Percentiles rank a stretch among this genome's conserved stretches.
Conservation (phyloP, 2,797 vertebrate species). For the Uromys caudimaculatus region DNA sequence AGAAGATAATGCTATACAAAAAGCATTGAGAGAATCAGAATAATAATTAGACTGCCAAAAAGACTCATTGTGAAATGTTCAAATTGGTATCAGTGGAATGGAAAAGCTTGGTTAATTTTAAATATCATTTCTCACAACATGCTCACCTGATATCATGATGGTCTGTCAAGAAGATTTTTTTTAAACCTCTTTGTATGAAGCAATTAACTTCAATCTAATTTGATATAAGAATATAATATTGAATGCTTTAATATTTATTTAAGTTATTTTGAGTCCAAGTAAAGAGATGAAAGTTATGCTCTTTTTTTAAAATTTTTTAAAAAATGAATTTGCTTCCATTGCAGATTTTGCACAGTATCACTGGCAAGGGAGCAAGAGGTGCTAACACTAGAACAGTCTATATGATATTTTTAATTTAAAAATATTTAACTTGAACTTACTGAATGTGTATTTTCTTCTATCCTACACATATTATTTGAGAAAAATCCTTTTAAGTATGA, state of each 20-base stretch:
- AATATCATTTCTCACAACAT: slow-evolving; percentile 65
- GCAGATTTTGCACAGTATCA: slow-evolving; percentile 14
- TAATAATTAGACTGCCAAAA: slow-evolving; percentile 78
- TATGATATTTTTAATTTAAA: slow-evolving; percentile 33
- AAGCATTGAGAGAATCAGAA: slow-evolving; percentile 71
- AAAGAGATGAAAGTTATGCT: not conserved
- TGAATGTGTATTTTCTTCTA: not conserved
- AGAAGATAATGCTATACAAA: slow-evolving; percentile 67
- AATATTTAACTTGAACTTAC: not conserved
- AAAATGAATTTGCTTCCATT: not conserved
- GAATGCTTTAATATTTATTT: slow-evolving; percentile 57
- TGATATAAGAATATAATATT: slow-evolving; percentile 53
- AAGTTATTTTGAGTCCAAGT: slow-evolving; percentile 46
- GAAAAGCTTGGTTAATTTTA: slow-evolving; percentile 72
- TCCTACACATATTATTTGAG: not conserved
- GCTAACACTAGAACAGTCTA: not conserved
- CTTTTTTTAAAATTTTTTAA: not conserved
- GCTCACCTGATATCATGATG: slow-evolving; percentile 70
- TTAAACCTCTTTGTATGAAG: slow-evolving; percentile 51
- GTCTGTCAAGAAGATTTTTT: slow-evolving; percentile 59
- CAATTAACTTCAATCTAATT: slow-evolving; percentile 66
- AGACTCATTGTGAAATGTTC: slow-evolving; percentile 70
- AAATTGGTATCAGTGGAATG: slow-evolving; percentile 71
- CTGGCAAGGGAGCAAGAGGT: not conserved
- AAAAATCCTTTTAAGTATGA: slow-evolving; percentile 20